These are phyloP conservation scores for Drosophila repletoides DNA, from an alignment of 1,140 invertebrate species.

Conservation along the genomic window DNA sequence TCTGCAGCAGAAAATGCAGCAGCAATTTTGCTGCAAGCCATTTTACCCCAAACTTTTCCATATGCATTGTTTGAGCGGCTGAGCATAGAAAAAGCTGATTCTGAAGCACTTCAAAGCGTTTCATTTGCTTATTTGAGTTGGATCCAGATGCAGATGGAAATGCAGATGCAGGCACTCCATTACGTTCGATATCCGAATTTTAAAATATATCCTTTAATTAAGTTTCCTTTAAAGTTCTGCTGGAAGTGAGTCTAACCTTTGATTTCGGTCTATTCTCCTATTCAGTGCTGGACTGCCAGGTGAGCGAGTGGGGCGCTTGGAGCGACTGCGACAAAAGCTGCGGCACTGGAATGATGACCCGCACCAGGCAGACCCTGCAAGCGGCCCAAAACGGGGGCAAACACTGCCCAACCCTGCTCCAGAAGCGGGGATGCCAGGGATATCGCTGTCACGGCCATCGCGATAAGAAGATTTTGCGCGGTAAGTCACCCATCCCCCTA, in stretches of 20 bases:
- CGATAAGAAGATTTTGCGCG: conserved; percentile 86
- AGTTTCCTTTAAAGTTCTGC: not conserved
- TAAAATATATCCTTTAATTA: not conserved
- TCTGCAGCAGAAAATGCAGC: not conserved
- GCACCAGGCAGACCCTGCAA: conserved; percentile 85
- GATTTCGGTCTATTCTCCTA: not conserved
- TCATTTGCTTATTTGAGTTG: too few relatives aligned
- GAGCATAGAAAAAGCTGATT: too few relatives aligned
- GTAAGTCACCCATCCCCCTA: conserved; percentile 85
- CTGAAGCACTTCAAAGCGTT: too few relatives aligned
- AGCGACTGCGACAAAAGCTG: conserved; percentile 89
- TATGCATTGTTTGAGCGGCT: too few relatives aligned
- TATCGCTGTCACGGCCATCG: conserved; percentile 87
- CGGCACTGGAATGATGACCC: conserved; percentile 89
- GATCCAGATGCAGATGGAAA: too few relatives aligned
- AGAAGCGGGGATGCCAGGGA: conserved; percentile 89
- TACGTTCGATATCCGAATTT: too few relatives aligned
- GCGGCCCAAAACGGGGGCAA: conserved; percentile 89
- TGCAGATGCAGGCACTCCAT: too few relatives aligned
- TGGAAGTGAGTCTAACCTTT: not conserved
- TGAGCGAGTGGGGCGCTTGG: conserved; percentile 90
- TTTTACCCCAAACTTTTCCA: too few relatives aligned
- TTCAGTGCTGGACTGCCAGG: conserved; percentile 89
- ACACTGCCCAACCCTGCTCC: conserved; percentile 88
- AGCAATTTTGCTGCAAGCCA: not conserved